Percentiles rank a stretch among this genome's conserved stretches.
Evolutionary conservation across 1,140 invertebrate genomes (phyloP).

Genomic region (Paracyclopina nana): DNA sequence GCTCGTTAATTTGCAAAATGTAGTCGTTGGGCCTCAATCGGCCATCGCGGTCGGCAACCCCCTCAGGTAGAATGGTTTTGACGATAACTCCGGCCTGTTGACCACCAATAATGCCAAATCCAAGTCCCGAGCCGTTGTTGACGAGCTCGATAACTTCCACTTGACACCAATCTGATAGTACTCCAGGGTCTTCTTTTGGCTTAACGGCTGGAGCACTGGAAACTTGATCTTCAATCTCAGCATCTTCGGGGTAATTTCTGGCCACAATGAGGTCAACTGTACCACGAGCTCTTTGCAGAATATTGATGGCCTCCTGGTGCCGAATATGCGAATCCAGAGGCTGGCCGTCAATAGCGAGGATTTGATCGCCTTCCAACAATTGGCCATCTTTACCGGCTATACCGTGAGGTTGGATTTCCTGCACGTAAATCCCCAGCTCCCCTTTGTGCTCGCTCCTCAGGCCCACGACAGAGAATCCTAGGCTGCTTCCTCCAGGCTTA

Average conservation of each 20-base stretch:
- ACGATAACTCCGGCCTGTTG: constrained; percentile 92
- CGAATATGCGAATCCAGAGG: constrained; percentile 44
- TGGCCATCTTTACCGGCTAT: constrained; percentile 55
- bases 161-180: constrained; percentile 64
- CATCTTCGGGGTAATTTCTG: constrained; percentile 26
- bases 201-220: neutral
- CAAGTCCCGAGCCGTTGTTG: constrained; percentile 84
- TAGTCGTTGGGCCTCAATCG: constrained; percentile 76
- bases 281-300: constrained; percentile 54
- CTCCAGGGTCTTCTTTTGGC: neutral
- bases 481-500: constrained; percentile 46
- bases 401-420: constrained; percentile 49
- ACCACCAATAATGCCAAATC: constrained; percentile 76
- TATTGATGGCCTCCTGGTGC: constrained; percentile 61
- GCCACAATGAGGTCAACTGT: constrained; percentile 51
- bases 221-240: neutral
- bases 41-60: constrained; percentile 70
- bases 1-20: constrained; percentile 77
- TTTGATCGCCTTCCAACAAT: constrained; percentile 60
- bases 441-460: constrained; percentile 42
- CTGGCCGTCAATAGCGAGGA: constrained; percentile 68
- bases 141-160: constrained; percentile 85
- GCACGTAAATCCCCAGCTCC: constrained; percentile 53
- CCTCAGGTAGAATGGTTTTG: constrained; percentile 78
- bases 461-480: constrained; percentile 58